Conservation (phyloP, 1,140 invertebrate genomes). For the Solen grandis region DNA sequence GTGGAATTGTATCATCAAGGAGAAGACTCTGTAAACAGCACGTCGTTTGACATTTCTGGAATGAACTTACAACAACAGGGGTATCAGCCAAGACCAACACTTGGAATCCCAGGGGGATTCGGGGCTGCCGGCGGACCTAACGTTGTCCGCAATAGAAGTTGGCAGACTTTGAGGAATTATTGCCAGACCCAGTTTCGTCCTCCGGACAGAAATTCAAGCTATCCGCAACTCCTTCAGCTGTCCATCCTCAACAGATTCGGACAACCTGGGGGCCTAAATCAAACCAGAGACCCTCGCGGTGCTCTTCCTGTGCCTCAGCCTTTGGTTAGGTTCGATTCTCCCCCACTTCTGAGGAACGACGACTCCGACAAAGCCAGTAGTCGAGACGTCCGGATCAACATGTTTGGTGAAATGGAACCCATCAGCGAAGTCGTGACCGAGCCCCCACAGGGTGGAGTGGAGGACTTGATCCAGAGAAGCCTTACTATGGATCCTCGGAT, state of each 20-base stretch:
- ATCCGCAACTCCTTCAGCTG: neutral
- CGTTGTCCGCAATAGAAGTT: neutral
- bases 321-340: neutral
- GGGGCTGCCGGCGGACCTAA: neutral
- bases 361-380: neutral
- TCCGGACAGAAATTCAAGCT: neutral
- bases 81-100: neutral
- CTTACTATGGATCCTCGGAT: constrained; percentile 60
- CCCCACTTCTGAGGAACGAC: neutral
- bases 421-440: neutral
- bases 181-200: neutral
- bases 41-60: too few species aligned
- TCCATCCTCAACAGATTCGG: neutral
- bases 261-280: neutral
- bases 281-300: neutral
- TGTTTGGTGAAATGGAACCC: neutral
- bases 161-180: neutral
- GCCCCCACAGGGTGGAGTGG: neutral
- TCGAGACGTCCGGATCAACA: neutral
- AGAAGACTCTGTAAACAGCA: neutral
- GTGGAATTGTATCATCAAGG: neutral
- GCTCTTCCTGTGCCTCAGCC: neutral
- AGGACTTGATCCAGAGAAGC: too few species aligned
- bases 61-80: too few species aligned
- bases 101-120: neutral